phyloP scores from a whole-genome alignment of 2,888 invertebrate genomes.

The Desoria tigrina region DNA sequence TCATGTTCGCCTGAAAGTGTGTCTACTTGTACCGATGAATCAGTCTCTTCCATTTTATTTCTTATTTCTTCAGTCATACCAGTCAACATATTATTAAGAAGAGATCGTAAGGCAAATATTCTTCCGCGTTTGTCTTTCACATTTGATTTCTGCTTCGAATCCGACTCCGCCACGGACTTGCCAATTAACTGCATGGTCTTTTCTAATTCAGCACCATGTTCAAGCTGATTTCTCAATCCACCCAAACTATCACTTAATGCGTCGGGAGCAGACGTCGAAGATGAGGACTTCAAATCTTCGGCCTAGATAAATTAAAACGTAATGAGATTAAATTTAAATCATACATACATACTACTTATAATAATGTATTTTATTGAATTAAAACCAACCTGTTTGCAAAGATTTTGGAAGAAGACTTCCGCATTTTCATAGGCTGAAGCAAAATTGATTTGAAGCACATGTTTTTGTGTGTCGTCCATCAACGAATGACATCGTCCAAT shows the following conservation, averaged over 20 bases:
- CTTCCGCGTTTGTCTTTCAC: slow-evolving; percentile 16
- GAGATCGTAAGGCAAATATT: slow-evolving; percentile 11
- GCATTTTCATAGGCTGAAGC: background rate
- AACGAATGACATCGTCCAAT: slow-evolving; percentile 25
- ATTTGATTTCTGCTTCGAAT: slow-evolving; percentile 4
- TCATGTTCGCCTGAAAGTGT: slow-evolving; percentile 64
- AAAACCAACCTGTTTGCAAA: background rate
- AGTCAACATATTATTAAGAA: slow-evolving; percentile 16
- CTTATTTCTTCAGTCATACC: slow-evolving; percentile 12
- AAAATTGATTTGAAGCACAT: background rate
- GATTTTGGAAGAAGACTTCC: background rate
- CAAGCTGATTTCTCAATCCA: slow-evolving; percentile 19
- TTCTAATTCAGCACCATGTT: slow-evolving; percentile 21
- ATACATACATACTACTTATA: no score
- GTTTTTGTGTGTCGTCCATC: slow-evolving; percentile 29
- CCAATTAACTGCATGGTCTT: slow-evolving; percentile 29
- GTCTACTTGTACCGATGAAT: slow-evolving; percentile 60
- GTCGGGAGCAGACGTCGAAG: background rate
- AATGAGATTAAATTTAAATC: slow-evolving; percentile 10
- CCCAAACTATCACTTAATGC: background rate
- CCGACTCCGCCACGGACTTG: background rate
- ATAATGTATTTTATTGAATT: no score
- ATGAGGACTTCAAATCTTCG: background rate
- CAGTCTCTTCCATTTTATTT: slow-evolving; percentile 57
- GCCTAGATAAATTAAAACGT: slow-evolving; percentile 13